phyloP scores from a whole-genome alignment of 1,140 invertebrate species.

The Sycophila sp. region DNA sequence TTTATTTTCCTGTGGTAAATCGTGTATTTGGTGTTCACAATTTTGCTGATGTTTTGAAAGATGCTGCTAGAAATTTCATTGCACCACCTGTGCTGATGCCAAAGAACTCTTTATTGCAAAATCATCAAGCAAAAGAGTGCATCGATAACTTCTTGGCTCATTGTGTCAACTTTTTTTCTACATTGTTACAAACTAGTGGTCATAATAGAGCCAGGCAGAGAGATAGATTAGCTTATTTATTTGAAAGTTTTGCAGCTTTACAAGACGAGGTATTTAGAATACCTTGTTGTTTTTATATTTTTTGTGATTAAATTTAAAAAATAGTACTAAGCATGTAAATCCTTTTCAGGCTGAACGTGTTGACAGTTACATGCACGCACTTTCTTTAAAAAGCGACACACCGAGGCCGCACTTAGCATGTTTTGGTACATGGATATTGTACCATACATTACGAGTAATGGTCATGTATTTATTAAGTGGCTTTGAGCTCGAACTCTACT shows the following conservation, averaged over 20 bases:
- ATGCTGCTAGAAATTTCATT: slow-evolving; percentile 87
- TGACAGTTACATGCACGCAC: slow-evolving; percentile 83
- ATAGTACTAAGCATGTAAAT: slow-evolving; percentile 9
- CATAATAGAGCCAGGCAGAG: slow-evolving; percentile 94
- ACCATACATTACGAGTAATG: slow-evolving; percentile 96
- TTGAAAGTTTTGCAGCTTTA: slow-evolving; percentile 90
- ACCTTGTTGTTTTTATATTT: slow-evolving; percentile 22
- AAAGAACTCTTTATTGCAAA: slow-evolving; percentile 72
- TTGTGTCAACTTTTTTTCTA: slow-evolving; percentile 88
- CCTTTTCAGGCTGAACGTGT: slow-evolving; percentile 85
- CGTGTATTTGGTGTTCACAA: slow-evolving; percentile 66
- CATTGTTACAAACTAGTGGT: slow-evolving; percentile 89
- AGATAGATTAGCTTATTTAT: slow-evolving; percentile 89
- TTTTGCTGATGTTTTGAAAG: slow-evolving; percentile 84
- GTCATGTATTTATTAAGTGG: slow-evolving; percentile 93
- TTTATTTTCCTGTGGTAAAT: slow-evolving; percentile 74
- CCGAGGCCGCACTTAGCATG: slow-evolving; percentile 82
- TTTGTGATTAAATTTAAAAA: slow-evolving; percentile 4
- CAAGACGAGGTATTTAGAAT: slow-evolving; percentile 84
- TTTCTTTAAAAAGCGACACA: slow-evolving; percentile 75
- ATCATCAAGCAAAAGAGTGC: slow-evolving; percentile 82
- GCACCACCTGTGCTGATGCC: slow-evolving; percentile 84
- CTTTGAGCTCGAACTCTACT: slow-evolving; percentile 95
- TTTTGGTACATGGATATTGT: slow-evolving; percentile 95
- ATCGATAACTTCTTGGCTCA: slow-evolving; percentile 89